These are phyloP conservation scores for Netelia inedita DNA, from an alignment of 2,888 invertebrate genomes.

Conservation along the genomic window DNA sequence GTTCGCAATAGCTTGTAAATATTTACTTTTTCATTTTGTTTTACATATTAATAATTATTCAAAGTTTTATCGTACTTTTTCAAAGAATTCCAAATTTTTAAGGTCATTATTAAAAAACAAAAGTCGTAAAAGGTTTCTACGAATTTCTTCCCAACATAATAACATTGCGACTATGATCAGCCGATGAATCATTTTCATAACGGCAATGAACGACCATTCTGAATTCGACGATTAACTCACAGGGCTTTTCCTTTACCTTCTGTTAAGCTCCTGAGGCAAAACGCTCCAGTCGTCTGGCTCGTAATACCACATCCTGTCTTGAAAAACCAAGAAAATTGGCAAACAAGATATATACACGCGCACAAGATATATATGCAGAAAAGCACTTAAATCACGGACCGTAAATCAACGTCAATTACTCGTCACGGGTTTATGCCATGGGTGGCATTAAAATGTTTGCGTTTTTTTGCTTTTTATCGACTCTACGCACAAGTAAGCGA, in stretches of 20 bases:
- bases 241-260: conserved; percentile 88
- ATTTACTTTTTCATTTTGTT: background rate
- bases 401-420: conserved; percentile 70
- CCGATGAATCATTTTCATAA: background rate
- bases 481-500: conserved; percentile 30
- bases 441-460: background rate
- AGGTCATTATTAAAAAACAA: background rate
- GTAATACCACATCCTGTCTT: conserved; percentile 87
- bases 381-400: conserved; percentile 65
- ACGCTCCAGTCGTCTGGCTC: conserved; percentile 94
- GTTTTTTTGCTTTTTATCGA: conserved; percentile 27
- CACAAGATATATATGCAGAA: background rate
- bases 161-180: background rate
- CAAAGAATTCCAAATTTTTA: background rate
- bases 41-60: background rate
- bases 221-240: no score
- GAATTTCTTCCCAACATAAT: background rate
- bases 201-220: no score
- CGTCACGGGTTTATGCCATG: conserved; percentile 39
- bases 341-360: conserved; percentile 36
- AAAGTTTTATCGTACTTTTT: background rate
- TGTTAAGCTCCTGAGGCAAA: conserved; percentile 93
- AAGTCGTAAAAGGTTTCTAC: background rate
- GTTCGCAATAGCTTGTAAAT: no score
- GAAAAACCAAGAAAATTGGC: conserved; percentile 26